Base-by-base conservation (phyloP, 2,888 invertebrate genomes). In the Tenodera sinensis region DNA sequence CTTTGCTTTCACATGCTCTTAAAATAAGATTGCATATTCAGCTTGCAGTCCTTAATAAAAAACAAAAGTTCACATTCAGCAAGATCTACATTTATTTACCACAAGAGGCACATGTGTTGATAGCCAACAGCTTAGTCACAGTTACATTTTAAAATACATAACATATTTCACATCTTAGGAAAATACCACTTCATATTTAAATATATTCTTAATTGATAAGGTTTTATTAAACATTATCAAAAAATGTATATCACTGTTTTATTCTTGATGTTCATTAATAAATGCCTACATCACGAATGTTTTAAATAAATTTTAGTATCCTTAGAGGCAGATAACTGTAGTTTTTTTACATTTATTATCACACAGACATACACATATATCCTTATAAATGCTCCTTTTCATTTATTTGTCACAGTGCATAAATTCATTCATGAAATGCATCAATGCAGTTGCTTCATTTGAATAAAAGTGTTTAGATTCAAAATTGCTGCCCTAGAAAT, bases 101-200 rank as follows among this genome's bases (percentile, higher is more conserved):
- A 86, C 86, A 86, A 81, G 28, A 86, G 86, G 86, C 86, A 86
- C 86, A 81, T 81, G n/a, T 71, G 86, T 81, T 86, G 86, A 86
- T 81, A 86, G 81, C 81, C 28, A 86, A 86, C 81, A 81, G 42
- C 25, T 81, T 81, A 54, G 28, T 86, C 81, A 86, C 28, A n/a
- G 28, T 28, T 25, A 86, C 86, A 86, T 71, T 86, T 54, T 28
- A 85, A 71, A 86, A 27, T 86, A 25, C 86, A 15, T 86, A 86
- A 47, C 28, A 85, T 86, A 86, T 81, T 30, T 86, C 81, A 81
- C 81, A 81, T 81, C 14, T 54, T 86, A 86, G 86, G 86, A 86
- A 86, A 86, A 86, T 86, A 86, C 81, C 15, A 71, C 54, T 71
- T 71, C 54, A 71, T 25, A 71, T 71, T 20, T 71, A 71, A 71